Evolutionary conservation across 2,797 vertebrate genomes (phyloP).

Genomic region (Halcyon badia): DNA sequence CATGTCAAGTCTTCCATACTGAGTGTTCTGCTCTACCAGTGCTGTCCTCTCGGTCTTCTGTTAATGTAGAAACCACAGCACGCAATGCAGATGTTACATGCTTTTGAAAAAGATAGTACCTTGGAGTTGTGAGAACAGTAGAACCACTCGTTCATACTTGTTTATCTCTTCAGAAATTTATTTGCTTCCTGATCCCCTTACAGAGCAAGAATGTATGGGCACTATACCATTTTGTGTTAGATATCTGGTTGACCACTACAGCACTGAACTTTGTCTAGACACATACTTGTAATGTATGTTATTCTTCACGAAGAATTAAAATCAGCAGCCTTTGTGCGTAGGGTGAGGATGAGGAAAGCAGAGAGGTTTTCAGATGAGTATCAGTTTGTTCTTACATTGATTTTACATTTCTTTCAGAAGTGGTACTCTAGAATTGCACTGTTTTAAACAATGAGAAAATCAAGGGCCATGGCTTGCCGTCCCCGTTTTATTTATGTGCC

Average conservation of each 20-base stretch:
- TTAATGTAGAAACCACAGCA: not conserved
- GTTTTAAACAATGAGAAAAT: conserved; percentile 9
- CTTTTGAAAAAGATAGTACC: not conserved
- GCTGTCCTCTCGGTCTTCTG: not conserved
- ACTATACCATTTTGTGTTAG: not conserved
- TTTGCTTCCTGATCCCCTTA: not conserved
- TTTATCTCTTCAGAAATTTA: not conserved
- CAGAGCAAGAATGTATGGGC: not conserved
- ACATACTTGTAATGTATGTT: not conserved
- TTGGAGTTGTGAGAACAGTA: not conserved
- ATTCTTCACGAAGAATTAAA: not conserved
- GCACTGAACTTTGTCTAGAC: not conserved
- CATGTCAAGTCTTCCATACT: not conserved
- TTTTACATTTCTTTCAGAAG: not conserved
- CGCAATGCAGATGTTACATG: not conserved
- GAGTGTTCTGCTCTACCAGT: not conserved
- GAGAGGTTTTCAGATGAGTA: not conserved
- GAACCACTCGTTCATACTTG: not conserved
- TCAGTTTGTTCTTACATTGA: not conserved
- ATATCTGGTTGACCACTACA: not conserved
- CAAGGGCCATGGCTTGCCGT: not conserved
- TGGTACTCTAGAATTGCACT: not conserved
- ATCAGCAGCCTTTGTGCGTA: not conserved
- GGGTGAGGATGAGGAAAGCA: not conserved
- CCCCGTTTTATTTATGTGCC: conserved; percentile 28